phyloP scores from a whole-genome alignment of 2,113 vertebrate genomes.

The Plestiodon gilberti region DNA sequence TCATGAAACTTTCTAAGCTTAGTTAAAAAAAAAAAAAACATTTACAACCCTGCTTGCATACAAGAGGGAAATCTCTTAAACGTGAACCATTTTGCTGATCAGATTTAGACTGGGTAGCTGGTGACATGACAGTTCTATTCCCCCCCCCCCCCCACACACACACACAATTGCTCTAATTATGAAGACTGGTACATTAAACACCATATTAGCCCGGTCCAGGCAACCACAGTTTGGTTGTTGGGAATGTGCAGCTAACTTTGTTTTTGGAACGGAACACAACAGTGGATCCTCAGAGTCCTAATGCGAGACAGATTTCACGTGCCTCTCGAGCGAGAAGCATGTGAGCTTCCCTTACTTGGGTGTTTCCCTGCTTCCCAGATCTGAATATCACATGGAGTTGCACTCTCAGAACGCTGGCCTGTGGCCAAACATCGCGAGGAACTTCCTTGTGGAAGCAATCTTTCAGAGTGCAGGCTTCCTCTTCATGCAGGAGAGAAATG shows the following conservation, averaged over 20 bases:
- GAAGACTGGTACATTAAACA: not conserved
- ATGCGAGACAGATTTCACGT: conserved; percentile 28
- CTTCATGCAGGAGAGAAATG: accelerated
- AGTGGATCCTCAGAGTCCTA: conserved; percentile 12
- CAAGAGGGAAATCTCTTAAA: not conserved
- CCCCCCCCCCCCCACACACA: too few species aligned
- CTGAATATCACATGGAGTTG: not conserved
- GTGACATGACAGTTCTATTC: not conserved
- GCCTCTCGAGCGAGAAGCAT: conserved; percentile 33
- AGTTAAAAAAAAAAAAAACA: not conserved
- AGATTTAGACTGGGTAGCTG: not conserved
- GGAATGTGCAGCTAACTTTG: conserved; percentile 7
- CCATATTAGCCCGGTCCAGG: not conserved
- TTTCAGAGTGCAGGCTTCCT: not conserved
- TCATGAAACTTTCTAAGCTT: not conserved
- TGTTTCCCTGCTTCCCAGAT: not conserved
- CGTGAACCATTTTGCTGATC: not conserved
- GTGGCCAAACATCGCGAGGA: not conserved
- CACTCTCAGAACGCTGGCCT: not conserved
- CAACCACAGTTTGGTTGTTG: not conserved
- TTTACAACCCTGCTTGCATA: not conserved
- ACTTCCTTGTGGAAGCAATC: not conserved
- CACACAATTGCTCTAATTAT: not conserved
- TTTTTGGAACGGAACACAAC: conserved; percentile 35
- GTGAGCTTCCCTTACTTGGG: conserved; percentile 24